These are phyloP conservation scores for Oryctes rhinoceros DNA, from an alignment of 1,140 invertebrate species.

Conservation along the genomic window DNA sequence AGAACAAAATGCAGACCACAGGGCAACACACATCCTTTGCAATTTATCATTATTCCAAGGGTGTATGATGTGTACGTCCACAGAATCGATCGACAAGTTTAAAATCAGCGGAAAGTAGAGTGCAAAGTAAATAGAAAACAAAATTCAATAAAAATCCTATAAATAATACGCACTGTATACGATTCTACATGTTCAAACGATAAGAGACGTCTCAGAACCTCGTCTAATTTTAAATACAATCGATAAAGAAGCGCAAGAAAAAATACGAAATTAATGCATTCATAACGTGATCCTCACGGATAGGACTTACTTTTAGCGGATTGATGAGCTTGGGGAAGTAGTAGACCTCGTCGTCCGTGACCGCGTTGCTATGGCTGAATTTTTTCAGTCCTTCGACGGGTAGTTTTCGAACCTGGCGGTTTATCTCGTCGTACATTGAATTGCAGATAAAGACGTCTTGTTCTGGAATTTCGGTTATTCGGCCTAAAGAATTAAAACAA, in stretches of 20 bases:
- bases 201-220: background rate
- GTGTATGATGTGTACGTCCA: conserved; percentile 32
- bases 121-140: conserved; percentile 11
- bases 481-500: conserved; percentile 67
- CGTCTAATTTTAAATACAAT: background rate
- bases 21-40: conserved; percentile 27
- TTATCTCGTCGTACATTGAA: conserved; percentile 90
- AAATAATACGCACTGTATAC: background rate
- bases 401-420: conserved; percentile 78
- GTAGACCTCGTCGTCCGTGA: conserved; percentile 93
- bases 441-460: conserved; percentile 94
- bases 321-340: conserved; percentile 82
- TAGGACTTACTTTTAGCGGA: conserved; percentile 72
- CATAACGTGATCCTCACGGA: background rate
- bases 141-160: background rate
- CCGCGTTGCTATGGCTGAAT: conserved; percentile 80
- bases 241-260: conserved; percentile 22
- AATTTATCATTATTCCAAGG: conserved; percentile 30
- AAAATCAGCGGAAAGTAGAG: background rate
- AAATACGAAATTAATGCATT: conserved; percentile 19
- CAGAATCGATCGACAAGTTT: conserved; percentile 13
- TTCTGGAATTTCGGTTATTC: conserved; percentile 93
- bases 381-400: conserved; percentile 79
- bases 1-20: background rate
- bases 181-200: background rate